These are phyloP conservation scores for Odocoileus virginianus DNA, from an alignment of 2,113 vertebrate species.

Conservation along the genomic window DNA sequence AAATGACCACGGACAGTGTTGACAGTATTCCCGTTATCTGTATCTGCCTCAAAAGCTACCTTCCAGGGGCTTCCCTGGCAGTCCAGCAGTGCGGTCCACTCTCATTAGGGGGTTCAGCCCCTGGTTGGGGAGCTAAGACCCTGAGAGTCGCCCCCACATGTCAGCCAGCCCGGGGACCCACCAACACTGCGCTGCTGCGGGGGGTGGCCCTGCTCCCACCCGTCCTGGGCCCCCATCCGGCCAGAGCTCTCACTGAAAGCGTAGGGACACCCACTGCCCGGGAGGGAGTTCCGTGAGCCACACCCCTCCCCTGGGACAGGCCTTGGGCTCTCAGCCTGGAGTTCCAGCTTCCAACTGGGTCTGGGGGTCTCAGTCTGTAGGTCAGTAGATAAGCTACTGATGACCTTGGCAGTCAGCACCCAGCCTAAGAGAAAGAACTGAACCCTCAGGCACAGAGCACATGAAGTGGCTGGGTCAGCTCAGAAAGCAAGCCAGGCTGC, in stretches of 20 bases:
- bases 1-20: rapidly evolving
- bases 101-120: background rate
- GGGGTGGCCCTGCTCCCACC: background rate
- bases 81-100: background rate
- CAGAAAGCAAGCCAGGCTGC: background rate
- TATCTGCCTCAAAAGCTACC: background rate
- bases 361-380: background rate
- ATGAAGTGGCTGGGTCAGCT: background rate
- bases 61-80: background rate
- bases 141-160: background rate
- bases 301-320: background rate
- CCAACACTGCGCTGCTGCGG: rapidly evolving
- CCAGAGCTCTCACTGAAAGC: background rate
- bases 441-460: background rate
- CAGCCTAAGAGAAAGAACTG: background rate
- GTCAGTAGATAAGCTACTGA: too few species aligned
- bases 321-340: background rate
- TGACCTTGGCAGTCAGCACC: background rate
- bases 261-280: too few species aligned
- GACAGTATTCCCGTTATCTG: rapidly evolving
- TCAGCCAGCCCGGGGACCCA: rapidly evolving
- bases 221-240: rapidly evolving
- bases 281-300: background rate
- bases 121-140: background rate
- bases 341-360: background rate